Evolutionary conservation across 2,797 vertebrate species (phyloP), one percentile per base, ranked within the genome.

Genomic region (Scarus forsteni): DNA sequence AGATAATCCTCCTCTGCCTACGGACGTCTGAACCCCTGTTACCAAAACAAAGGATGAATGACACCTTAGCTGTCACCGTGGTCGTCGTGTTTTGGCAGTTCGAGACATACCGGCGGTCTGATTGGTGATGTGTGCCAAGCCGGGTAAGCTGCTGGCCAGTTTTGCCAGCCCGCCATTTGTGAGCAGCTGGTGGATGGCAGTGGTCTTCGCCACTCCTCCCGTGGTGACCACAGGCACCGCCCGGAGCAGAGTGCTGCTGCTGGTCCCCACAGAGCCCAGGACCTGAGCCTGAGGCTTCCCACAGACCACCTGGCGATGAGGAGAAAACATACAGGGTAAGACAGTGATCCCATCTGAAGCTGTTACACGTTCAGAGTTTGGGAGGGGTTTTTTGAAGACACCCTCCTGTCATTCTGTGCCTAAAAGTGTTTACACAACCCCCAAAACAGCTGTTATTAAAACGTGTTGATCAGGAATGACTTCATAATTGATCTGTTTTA

Each of bases 101-200:
- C 85, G 88, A 77, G 92, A 94, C 95, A 94, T 94, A 99, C 98
- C 97, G 88, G 96, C 88, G 27, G 94, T 94, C 89, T 97, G 97
- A 88, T 92, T 96, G 87, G 96, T 97, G 92, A 98, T 95, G 86
- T 99, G 97, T 10, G 97, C 96, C 94, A 99, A 92, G 73, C 96
- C 95, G 0, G 97, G 96, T n/a, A 98, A 93, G 83, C 95, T 97
- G 90, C 95, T 97, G 77, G 97, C 97, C 66, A 99, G 93, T 75
- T 98, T 99, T 38, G 97, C 97, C 64, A 99, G 93, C 2, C 96
- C 96, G 0, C 98, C 96, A 0, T 98, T 99, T 34, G 95, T 95
- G 72, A 99, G 96, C 75, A 99, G 94, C 85, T 99, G 98, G 87
- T 99, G 98, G 85, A 99, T 99, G 69, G 97, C 95, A 0, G 97